Evolutionary conservation across 2,113 vertebrate genomes (phyloP).

Genomic region (Psilopsiagon aymara): DNA sequence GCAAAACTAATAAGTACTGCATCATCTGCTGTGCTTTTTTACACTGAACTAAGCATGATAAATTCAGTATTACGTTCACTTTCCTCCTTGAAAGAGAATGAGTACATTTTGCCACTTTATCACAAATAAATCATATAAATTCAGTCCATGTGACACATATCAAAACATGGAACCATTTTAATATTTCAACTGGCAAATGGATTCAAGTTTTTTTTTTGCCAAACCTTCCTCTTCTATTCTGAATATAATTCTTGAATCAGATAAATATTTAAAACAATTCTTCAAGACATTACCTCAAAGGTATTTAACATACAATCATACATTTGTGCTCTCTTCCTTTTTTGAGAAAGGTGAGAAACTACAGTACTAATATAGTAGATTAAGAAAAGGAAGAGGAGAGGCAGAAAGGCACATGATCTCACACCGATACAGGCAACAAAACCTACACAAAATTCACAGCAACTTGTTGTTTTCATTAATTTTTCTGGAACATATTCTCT

Average conservation of each 20-base stretch:
- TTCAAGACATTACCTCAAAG: neutral
- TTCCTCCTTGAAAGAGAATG: neutral
- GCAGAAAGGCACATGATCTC: neutral
- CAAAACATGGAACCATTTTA: neutral
- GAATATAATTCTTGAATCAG: neutral
- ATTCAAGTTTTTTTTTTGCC: neutral
- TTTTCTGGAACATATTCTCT: neutral
- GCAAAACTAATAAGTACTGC: neutral
- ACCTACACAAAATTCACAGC: neutral
- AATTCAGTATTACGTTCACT: neutral
- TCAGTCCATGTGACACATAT: neutral
- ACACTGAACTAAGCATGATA: neutral
- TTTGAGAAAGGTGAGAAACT: neutral
- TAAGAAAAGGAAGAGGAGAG: neutral
- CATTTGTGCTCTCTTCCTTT: neutral
- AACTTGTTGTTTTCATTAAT: neutral
- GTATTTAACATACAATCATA: neutral
- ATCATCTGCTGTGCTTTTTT: neutral
- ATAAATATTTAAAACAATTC: neutral
- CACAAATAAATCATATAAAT: neutral
- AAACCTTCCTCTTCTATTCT: neutral
- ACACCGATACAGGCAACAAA: neutral
- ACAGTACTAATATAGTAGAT: neutral
- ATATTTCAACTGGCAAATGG: neutral
- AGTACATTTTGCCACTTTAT: neutral